Conservation (phyloP, 2,113 vertebrate genomes). For the Ceyx melanurus region DNA sequence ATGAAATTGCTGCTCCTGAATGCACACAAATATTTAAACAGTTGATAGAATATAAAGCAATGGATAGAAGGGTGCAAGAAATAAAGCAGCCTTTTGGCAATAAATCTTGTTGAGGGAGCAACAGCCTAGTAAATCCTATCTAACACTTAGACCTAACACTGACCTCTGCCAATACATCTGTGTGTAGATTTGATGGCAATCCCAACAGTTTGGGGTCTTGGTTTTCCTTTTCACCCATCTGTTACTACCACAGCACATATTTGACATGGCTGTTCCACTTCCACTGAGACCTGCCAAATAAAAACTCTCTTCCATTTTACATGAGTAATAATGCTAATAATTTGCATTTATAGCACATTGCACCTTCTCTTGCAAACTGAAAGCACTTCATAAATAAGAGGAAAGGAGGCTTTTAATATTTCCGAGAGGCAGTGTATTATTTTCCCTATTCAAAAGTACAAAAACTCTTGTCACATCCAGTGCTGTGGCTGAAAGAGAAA, state of each 20-base stretch:
- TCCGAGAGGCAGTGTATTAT: neutral
- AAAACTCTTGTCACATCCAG: neutral
- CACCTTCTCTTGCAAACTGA: neutral
- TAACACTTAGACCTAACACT: neutral
- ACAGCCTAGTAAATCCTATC: neutral
- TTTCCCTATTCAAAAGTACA: neutral
- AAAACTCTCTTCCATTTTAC: neutral
- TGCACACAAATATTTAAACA: neutral
- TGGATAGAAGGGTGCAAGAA: neutral
- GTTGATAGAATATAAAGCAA: neutral
- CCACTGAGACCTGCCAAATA: neutral
- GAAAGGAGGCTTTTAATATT: neutral
- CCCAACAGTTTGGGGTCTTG: neutral
- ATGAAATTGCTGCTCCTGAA: slow-evolving; percentile 30
- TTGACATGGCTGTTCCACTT: neutral
- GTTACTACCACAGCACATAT: neutral
- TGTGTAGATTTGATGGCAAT: neutral
- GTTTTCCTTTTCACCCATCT: slow-evolving; percentile 5
- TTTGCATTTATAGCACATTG: neutral
- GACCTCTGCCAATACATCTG: neutral
- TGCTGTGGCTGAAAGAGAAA: neutral
- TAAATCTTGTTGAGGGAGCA: neutral
- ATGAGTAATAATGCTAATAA: neutral
- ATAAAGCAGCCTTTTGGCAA: neutral
- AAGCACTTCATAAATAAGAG: neutral